Evolutionary conservation across 2,888 invertebrate genomes (phyloP), one percentile per base, ranked within the genome.

Genomic region (Microchrysa polita): DNA sequence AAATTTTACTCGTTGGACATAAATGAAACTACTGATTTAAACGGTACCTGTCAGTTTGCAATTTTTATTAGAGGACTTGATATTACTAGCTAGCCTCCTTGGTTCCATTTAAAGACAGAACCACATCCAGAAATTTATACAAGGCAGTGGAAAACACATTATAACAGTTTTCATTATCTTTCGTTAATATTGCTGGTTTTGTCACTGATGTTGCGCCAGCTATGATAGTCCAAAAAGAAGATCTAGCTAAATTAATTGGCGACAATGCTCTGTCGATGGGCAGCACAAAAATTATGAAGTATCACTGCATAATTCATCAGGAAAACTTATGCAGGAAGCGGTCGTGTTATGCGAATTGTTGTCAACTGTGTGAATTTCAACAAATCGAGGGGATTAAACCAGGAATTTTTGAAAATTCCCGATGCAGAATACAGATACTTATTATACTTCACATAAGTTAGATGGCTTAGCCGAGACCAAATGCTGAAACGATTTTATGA

Each of bases 11-110:
- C n/a, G n/a, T n/a, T n/a, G 27, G 4, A 7, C 2, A n/a, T 34
- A 7, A 7, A 34, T 34, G 27, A 34, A 34, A 34, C 4, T 7
- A 34, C 27, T 34, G 27, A 34, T 34, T 2, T 34, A 5, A 34
- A 2, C 7, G 27, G 7, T n/a, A n/a, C n/a, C n/a, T n/a, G n/a
- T n/a, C n/a, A 34, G 7, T 2, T 34, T 34, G 2, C 53, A 2
- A 53, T 59, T 40, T 73, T 55, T 18, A 10, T 76, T 74, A 72
- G 75, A 67, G 73, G 72, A 61, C 67, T 73, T 61, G 74, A 73
- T 74, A 72, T 77, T 72, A 75, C 74, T 59, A 77, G 75, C 74
- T 77, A 75, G 57, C 14, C 22, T 20, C 18, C 20, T 59, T 59
- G 14, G 42, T 71, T 9, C 14, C 12, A 22, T 57, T 57, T 42